These are phyloP conservation scores for Eupithecia dodoneata DNA, from an alignment of 2,888 invertebrate species.

Conservation along the genomic window DNA sequence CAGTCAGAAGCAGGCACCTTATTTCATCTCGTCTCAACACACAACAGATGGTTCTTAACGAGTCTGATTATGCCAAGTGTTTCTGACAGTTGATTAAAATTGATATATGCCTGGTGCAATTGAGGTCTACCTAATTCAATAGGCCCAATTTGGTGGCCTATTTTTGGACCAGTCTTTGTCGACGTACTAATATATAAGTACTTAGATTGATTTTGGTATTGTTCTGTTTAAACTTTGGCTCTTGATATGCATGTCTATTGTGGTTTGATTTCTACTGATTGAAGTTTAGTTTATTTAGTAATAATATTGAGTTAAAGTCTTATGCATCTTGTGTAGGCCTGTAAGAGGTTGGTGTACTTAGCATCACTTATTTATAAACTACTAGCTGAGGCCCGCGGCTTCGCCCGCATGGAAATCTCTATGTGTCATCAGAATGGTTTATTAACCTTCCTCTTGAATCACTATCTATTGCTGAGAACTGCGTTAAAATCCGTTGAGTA, in stretches of 20 bases:
- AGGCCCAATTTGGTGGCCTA: slow-evolving; percentile 28
- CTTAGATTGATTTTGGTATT: background rate
- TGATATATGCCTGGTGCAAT: slow-evolving; percentile 28
- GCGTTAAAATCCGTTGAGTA: no score
- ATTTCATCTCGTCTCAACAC: background rate
- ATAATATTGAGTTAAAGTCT: no score
- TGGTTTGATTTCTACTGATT: background rate
- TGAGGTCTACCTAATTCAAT: slow-evolving; percentile 30
- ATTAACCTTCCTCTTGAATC: no score
- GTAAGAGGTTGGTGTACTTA: no score
- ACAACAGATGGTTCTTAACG: slow-evolving; percentile 7
- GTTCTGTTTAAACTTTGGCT: background rate
- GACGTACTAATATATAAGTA: background rate
- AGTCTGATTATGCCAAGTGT: slow-evolving; percentile 12
- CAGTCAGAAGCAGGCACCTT: background rate
- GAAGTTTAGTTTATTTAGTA: background rate
- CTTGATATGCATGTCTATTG: background rate
- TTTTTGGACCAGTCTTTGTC: slow-evolving; percentile 12
- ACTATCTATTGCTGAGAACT: no score
- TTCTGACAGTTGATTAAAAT: slow-evolving; percentile 18
- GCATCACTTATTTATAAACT: no score
- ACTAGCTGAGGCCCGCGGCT: no score
- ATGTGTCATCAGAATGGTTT: no score
- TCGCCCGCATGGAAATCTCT: no score
- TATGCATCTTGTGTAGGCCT: no score